Evolutionary conservation across 2,797 vertebrate species (phyloP), one percentile per base, ranked within the genome.

Genomic region (Cyprinodon diabolis): DNA sequence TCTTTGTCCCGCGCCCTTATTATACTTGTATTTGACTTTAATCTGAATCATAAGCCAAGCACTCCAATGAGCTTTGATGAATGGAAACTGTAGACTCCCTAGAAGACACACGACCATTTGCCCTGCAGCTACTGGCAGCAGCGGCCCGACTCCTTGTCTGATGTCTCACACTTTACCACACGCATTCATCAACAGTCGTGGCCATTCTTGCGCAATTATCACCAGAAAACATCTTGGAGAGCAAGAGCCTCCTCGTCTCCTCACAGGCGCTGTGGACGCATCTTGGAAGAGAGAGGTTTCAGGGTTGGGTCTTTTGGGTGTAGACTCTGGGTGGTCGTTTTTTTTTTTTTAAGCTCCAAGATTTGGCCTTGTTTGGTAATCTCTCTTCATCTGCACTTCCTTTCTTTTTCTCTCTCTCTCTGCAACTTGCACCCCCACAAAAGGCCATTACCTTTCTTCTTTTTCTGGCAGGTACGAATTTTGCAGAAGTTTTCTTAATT

Each of bases 331-430:
- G 90, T 93, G 91, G 90, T 92, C 89, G 78, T 63, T 70, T 85
- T 43, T 63, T 48, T 48, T 48, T 14, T 48, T 48, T 48, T 48
- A 72, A 71, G 76, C 74, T 84, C 21, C 0, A 71, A 78, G 88
- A 90, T 92, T 92, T 91, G 87, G 85, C 85, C 87, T 90, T 90
- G 86, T 93, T 92, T 90, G 88, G 90, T 91, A 91, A 92, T 43
- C 40, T 43, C 40, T 43, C 40, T 43, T 8, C 7, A 5, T 43
- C 40, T 43, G 40, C 74, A 77, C 69, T 71, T 56, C 78, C 68
- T 65, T 43, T 77, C 70, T 79, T 49, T 72, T 54, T 68, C 66
- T 69, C 68, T 78, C 63, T 72, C 30, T 70, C 21, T 77, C 66
- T 43, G 30, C 4, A 63, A 30, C 77, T 68, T 66, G 74, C 67